A percentile compares a stretch with the other conserved stretches of the same genome.
phyloP scores from a whole-genome alignment of 1,140 invertebrate genomes.

The Spodoptera frugiperda region DNA sequence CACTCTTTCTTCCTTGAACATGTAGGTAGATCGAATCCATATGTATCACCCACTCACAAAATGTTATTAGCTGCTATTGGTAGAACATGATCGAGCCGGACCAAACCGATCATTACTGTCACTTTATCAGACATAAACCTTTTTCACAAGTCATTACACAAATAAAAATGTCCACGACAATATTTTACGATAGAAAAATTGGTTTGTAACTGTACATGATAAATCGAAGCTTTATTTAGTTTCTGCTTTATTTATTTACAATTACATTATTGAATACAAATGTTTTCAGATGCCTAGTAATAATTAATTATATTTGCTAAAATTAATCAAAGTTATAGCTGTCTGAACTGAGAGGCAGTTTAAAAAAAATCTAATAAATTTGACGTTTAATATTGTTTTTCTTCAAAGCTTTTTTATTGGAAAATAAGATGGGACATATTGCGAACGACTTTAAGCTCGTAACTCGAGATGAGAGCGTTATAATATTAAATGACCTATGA shows the following conservation, averaged over 20 bases:
- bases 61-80: background rate
- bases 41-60: too few species aligned
- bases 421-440: constrained; percentile 26
- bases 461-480: constrained; percentile 27
- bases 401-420: background rate
- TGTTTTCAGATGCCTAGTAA: too few species aligned
- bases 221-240: background rate
- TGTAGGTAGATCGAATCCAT: too few species aligned
- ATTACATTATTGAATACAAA: too few species aligned
- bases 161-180: constrained; percentile 8
- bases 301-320: background rate
- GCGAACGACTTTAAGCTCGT: constrained; percentile 21
- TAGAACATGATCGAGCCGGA: background rate
- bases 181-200: background rate
- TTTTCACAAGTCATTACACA: constrained; percentile 7
- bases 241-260: too few species aligned
- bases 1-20: too few species aligned
- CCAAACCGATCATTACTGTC: background rate
- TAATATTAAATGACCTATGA: constrained; percentile 36
- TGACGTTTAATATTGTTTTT: constrained; percentile 8
- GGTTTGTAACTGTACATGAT: background rate
- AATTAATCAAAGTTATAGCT: constrained; percentile 5
- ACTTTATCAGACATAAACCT: background rate
- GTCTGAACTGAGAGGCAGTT: background rate
- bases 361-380: constrained; percentile 3